These are phyloP conservation scores for Phallusia fumigata DNA, from an alignment of 23 tunicate genomes.

Conservation along the genomic window DNA sequence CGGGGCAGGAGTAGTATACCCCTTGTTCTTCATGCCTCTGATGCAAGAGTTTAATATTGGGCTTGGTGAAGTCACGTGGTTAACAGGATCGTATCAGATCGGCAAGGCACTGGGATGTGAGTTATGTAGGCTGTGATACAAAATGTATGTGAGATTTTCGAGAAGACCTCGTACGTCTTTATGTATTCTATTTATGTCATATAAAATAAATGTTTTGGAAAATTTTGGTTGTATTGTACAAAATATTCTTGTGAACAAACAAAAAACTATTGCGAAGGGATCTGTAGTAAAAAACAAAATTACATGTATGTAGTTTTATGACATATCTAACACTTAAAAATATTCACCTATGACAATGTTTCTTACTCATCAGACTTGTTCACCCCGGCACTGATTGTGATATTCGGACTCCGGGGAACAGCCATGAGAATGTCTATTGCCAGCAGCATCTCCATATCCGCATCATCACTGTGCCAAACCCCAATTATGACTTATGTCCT, in stretches of 20 bases:
- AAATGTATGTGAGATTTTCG: no score
- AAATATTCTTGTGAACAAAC: no score
- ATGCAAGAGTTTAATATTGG: constrained; percentile 17
- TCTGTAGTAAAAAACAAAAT: no score
- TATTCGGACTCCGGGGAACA: constrained; percentile 5
- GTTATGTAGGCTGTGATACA: neutral
- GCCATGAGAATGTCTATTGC: neutral
- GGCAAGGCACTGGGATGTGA: constrained; percentile 31
- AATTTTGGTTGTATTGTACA: no score
- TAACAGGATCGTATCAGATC: constrained; percentile 24
- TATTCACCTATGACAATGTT: no score
- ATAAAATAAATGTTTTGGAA: no score
- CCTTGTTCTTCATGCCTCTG: constrained; percentile 19
- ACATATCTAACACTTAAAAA: no score
- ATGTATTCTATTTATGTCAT: no score
- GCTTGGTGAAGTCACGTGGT: constrained; percentile 37
- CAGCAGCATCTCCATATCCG: neutral
- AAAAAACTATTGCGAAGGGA: no score
- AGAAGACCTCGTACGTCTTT: no score
- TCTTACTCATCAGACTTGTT: constrained; percentile 3
- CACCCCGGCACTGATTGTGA: neutral
- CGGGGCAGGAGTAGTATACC: neutral
- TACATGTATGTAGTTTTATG: no score
- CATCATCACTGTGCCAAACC: neutral
- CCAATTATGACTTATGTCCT: neutral